phyloP scores from a whole-genome alignment of 1,140 invertebrate species.

The Pectinophora gossypiella region DNA sequence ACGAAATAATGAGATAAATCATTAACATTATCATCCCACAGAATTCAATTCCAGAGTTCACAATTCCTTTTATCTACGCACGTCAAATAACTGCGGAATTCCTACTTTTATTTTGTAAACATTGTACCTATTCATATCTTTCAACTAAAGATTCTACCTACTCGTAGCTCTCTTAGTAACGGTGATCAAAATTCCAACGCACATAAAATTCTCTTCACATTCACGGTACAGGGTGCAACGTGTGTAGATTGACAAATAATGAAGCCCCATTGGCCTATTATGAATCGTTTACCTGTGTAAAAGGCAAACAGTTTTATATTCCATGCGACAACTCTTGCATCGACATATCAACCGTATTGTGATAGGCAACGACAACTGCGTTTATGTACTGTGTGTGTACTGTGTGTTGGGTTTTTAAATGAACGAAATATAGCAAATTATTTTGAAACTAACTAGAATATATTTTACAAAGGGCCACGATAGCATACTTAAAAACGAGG shows the following conservation, averaged over 20 bases:
- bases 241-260: constrained; percentile 41
- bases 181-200: constrained; percentile 43
- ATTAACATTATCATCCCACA: too few relatives aligned
- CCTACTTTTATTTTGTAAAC: not conserved
- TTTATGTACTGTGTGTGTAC: too few relatives aligned
- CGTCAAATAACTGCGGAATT: not conserved
- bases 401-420: too few relatives aligned
- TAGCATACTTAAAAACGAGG: constrained; percentile 9
- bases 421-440: too few relatives aligned
- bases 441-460: too few relatives aligned
- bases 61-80: not conserved
- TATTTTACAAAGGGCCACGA: too few relatives aligned
- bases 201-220: constrained; percentile 47
- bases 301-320: constrained; percentile 25
- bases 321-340: constrained; percentile 17
- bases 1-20: too few relatives aligned
- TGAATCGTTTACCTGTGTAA: constrained; percentile 40
- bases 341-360: constrained; percentile 1
- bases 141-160: not conserved
- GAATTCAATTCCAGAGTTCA: too few relatives aligned
- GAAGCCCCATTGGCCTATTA: constrained; percentile 33
- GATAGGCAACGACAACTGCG: too few relatives aligned
- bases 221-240: constrained; percentile 38
- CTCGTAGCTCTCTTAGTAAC: not conserved
- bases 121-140: not conserved